A percentile compares a stretch with the other conserved stretches of the same genome.
Conservation (phyloP, 1,140 invertebrate species). For the Nebria ingens region DNA sequence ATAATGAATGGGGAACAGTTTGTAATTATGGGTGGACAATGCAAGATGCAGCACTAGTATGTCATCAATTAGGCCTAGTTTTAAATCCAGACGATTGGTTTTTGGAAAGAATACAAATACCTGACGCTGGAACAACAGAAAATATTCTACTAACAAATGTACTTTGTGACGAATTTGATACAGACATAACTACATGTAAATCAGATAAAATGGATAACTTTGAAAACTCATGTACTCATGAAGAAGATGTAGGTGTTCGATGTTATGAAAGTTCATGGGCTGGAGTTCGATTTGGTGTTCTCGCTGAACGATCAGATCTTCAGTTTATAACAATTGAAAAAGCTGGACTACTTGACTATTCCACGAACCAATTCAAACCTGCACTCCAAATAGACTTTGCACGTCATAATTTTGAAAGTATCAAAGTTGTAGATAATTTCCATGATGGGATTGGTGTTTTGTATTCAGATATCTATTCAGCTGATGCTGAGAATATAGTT, state of each 20-base stretch:
- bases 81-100: slow-evolving; percentile 89
- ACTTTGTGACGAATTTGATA: slow-evolving; percentile 81
- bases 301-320: slow-evolving; percentile 77
- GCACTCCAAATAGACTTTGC: slow-evolving; percentile 96
- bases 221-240: slow-evolving; percentile 81
- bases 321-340: slow-evolving; percentile 82
- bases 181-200: slow-evolving; percentile 81
- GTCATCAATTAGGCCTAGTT: slow-evolving; percentile 88
- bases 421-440: slow-evolving; percentile 68
- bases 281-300: slow-evolving; percentile 77
- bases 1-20: slow-evolving; percentile 89
- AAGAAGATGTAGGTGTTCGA: slow-evolving; percentile 76
- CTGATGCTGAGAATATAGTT: slow-evolving; percentile 73
- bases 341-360: slow-evolving; percentile 89
- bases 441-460: slow-evolving; percentile 81
- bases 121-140: slow-evolving; percentile 63
- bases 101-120: slow-evolving; percentile 68
- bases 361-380: slow-evolving; percentile 79
- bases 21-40: slow-evolving; percentile 95
- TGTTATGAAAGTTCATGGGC: slow-evolving; percentile 90
- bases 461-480: slow-evolving; percentile 80
- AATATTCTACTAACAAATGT: slow-evolving; percentile 77
- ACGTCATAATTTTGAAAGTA: slow-evolving; percentile 77
- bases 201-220: slow-evolving; percentile 65
- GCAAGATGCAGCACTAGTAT: slow-evolving; percentile 83